phyloP scores from a whole-genome alignment of 2,888 invertebrate genomes.

The Trissoscelio sp. region DNA sequence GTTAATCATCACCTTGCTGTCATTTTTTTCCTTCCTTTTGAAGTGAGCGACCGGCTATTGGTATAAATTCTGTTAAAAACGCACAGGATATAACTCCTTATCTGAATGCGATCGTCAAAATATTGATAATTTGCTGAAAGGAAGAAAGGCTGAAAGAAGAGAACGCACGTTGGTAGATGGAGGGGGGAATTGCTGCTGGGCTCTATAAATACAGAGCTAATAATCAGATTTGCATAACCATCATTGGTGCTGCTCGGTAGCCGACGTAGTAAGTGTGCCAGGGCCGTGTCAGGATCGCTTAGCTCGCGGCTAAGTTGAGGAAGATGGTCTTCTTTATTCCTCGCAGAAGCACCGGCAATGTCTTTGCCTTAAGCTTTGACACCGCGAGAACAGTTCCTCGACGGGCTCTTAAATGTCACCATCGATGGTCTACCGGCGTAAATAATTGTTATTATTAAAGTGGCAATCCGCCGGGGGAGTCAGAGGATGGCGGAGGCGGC shows the following conservation, averaged over 20 bases:
- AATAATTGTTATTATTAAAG: slow-evolving; percentile 81
- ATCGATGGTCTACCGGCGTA: slow-evolving; percentile 77
- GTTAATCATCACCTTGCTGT: slow-evolving; percentile 43
- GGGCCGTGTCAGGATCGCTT: slow-evolving; percentile 73
- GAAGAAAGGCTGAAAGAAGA: slow-evolving; percentile 9
- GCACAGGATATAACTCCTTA: slow-evolving; percentile 34
- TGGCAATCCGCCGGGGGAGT: slow-evolving; percentile 69
- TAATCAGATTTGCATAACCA: slow-evolving; percentile 75
- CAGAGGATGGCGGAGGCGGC: slow-evolving; percentile 69
- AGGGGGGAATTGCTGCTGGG: slow-evolving; percentile 57
- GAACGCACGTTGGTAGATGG: slow-evolving; percentile 19
- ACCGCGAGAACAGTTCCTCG: slow-evolving; percentile 51
- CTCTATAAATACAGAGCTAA: slow-evolving; percentile 71
- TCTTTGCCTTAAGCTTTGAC: slow-evolving; percentile 53
- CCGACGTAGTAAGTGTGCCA: slow-evolving; percentile 78
- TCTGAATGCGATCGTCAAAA: slow-evolving; percentile 47
- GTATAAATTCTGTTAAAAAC: background rate
- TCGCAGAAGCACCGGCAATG: slow-evolving; percentile 16
- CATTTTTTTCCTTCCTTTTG: slow-evolving; percentile 38
- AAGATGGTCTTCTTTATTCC: slow-evolving; percentile 72
- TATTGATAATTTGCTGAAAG: slow-evolving; percentile 56
- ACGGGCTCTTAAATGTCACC: slow-evolving; percentile 80
- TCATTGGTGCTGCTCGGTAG: slow-evolving; percentile 69
- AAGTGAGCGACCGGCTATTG: background rate
- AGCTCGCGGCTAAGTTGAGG: slow-evolving; percentile 62